These are phyloP conservation scores for Coracias cyanogaster DNA, from an alignment of 2,797 vertebrate species.

Conservation along the genomic window DNA sequence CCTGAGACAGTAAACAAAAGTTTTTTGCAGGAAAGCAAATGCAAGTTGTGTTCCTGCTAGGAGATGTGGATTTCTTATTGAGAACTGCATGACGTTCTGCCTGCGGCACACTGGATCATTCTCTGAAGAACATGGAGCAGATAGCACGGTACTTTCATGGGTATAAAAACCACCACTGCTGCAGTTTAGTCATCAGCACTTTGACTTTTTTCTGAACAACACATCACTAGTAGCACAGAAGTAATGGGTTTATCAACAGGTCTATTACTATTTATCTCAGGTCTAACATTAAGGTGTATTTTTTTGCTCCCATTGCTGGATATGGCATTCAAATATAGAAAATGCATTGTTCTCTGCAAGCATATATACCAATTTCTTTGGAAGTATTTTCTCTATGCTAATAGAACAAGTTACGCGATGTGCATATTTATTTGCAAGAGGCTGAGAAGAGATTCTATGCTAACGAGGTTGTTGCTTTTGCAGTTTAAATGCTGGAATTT, in stretches of 20 bases:
- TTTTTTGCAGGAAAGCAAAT: conserved; percentile 56
- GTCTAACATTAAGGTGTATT: neutral
- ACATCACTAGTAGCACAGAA: neutral
- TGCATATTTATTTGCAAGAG: neutral
- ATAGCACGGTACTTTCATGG: neutral
- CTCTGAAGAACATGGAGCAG: neutral
- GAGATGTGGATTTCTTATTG: neutral
- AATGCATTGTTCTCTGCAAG: neutral
- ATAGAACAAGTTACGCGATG: neutral
- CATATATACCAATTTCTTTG: neutral
- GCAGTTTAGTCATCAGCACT: neutral
- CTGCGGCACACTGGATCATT: neutral
- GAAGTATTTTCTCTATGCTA: neutral
- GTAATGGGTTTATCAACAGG: neutral
- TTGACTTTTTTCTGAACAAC: neutral
- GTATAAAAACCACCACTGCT: neutral
- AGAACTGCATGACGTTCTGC: neutral
- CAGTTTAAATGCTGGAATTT: neutral
- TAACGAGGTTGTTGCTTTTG: neutral
- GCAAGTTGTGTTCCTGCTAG: neutral
- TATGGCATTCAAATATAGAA: neutral
- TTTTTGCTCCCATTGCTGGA: neutral
- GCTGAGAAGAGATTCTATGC: neutral
- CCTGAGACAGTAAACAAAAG: neutral
- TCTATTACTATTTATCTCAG: neutral